Conservation (phyloP, 2,888 invertebrate genomes). For the Ceriagrion tenellum region DNA sequence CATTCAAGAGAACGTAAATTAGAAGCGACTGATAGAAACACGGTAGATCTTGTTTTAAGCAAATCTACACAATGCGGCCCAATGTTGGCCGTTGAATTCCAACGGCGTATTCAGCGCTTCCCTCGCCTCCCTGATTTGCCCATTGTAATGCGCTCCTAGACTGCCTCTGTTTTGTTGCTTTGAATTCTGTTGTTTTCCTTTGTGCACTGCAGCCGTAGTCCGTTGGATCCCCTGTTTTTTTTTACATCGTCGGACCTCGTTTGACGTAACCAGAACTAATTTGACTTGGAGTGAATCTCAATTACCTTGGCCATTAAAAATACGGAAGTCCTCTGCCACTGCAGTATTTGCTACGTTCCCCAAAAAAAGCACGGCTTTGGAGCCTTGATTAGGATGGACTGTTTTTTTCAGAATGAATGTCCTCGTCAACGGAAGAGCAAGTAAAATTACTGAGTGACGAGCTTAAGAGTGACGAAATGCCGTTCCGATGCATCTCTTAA, state of each 20-base stretch:
- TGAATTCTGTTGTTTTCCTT: neutral
- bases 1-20: neutral
- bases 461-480: too few relatives aligned
- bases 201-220: neutral
- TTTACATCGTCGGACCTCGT: neutral
- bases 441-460: neutral
- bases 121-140: neutral
- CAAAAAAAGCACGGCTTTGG: neutral
- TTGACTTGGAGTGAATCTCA: neutral
- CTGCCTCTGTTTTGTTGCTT: neutral
- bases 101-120: neutral
- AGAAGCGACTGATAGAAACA: neutral
- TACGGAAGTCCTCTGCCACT: neutral
- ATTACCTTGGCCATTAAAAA: neutral
- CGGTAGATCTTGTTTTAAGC: neutral
- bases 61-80: neutral
- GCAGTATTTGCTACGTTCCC: neutral
- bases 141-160: neutral
- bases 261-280: neutral
- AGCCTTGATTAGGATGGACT: neutral
- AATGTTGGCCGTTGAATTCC: neutral
- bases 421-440: neutral
- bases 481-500: too few relatives aligned
- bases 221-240: neutral
- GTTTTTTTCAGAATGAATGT: neutral